Evolutionary conservation across 2,113 vertebrate species (phyloP).

Genomic region (Halichoeres trimaculatus): DNA sequence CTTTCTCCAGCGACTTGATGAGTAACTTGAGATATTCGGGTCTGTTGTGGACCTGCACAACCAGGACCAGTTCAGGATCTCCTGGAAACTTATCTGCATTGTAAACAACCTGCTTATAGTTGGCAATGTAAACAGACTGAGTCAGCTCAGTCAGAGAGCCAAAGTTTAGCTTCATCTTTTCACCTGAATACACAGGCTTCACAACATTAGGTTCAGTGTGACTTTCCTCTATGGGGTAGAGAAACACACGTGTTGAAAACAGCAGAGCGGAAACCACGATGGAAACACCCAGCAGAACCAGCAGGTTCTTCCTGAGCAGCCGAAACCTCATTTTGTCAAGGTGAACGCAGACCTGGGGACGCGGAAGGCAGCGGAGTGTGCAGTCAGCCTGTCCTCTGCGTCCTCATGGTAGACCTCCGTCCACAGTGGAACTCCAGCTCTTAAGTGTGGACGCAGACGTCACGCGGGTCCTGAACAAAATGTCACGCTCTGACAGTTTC

Average conservation of each 20-base stretch:
- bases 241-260: constrained; percentile 51
- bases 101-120: constrained; percentile 73
- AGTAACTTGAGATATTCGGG: constrained; percentile 81
- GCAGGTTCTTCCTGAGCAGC: constrained; percentile 71
- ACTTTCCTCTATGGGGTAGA: constrained; percentile 5
- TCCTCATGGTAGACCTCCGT: constrained; percentile 15
- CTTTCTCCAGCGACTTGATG: constrained; percentile 77
- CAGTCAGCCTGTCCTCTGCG: constrained; percentile 41
- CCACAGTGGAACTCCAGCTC: background rate
- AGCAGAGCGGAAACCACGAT: constrained; percentile 61
- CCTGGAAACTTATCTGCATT: constrained; percentile 75
- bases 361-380: background rate
- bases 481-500: constrained; percentile 24
- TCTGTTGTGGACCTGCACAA: constrained; percentile 84
- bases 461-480: constrained; percentile 1
- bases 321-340: constrained; percentile 76
- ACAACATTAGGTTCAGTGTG: accelerated
- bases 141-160: constrained; percentile 58
- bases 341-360: background rate
- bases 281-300: constrained; percentile 64
- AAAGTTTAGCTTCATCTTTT: constrained; percentile 56
- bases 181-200: background rate
- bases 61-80: constrained; percentile 78
- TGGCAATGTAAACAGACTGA: constrained; percentile 74
- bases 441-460: background rate